Conservation (phyloP, 35 echinoderm and acorn worm genomes). For the Ophiothrix spiculata region DNA sequence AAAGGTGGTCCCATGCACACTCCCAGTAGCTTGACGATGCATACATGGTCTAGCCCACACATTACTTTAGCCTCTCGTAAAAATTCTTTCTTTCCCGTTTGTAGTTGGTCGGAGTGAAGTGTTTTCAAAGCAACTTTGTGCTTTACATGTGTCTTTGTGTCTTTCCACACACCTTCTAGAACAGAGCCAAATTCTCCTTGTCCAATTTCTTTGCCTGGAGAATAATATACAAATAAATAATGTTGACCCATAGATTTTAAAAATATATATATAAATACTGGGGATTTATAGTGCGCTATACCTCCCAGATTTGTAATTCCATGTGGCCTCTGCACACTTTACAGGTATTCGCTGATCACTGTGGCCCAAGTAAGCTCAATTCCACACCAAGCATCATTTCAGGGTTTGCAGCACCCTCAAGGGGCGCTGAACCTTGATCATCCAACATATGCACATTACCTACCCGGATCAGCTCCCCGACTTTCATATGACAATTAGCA, state of each 20-base stretch:
- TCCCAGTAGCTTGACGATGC: constrained; percentile 85
- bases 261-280: too few relatives aligned
- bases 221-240: not conserved
- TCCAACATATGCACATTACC: too few relatives aligned
- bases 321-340: too few relatives aligned
- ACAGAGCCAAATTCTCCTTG: constrained; percentile 97
- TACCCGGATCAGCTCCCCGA: too few relatives aligned
- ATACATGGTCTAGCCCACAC: constrained; percentile 81
- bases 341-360: too few relatives aligned
- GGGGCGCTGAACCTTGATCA: too few relatives aligned
- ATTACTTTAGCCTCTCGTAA: constrained; percentile 90
- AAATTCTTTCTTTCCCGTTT: constrained; percentile 87
- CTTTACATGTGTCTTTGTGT: constrained; percentile 15
- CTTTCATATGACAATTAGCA: too few relatives aligned
- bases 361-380: too few relatives aligned
- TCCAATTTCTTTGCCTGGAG: constrained; percentile 81
- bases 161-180: constrained; percentile 63
- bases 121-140: constrained; percentile 87
- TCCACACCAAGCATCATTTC: too few relatives aligned
- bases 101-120: constrained; percentile 82
- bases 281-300: too few relatives aligned
- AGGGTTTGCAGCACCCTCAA: too few relatives aligned
- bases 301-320: too few relatives aligned
- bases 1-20: constrained; percentile 81
- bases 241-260: not conserved